Base-by-base conservation (phyloP, 2,888 invertebrate genomes). In the Perizoma affinitatum region DNA sequence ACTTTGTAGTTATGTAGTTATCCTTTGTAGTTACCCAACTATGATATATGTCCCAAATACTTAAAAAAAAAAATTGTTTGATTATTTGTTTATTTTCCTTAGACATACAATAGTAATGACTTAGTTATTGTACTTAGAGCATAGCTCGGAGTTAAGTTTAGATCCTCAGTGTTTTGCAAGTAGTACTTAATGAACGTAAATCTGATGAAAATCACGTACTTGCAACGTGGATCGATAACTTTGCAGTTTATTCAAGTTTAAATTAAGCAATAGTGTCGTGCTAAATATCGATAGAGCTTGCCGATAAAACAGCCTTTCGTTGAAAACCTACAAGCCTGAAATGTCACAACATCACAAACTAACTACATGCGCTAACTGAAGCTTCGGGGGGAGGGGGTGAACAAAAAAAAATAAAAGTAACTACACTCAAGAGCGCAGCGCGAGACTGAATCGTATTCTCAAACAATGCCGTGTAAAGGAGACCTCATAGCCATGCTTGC, bases 331-430 rank as follows among this genome's bases (percentile, higher is more conserved):
- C 22, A 74, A 72, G 66, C 59, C 71, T 75, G 74, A 70, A 74
- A 69, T 43, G 52, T 64, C 62, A 69, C 61, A 71, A 71, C 68
- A 69, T 57, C 68, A 75, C 70, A 72, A 43, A 68, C 80, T 80
- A 83, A 77, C 84, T 84, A 81, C 82, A 82, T 83, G 86, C 81
- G 74, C 81, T 80, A 84, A 72, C 73, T 76, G 70, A 82, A 82
- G 82, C 81, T 22, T 66, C 45, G 66, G 74, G 75, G 71, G 70
- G 68, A 65, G 66, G 58, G 70, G 71, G 68, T 65, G 51, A 75
- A 76, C 69, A 76, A 79, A 81, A 83, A 81, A 83, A 85, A 84
- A 83, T 80, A 84, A 85, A 87, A 85, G 76, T 73, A 69, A 81
- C 78, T 81, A 82, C 78, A 69, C 76, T 72, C 55, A 56, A 65